Base-by-base conservation (phyloP, 2,888 invertebrate species). In the Drosophila mimica region DNA sequence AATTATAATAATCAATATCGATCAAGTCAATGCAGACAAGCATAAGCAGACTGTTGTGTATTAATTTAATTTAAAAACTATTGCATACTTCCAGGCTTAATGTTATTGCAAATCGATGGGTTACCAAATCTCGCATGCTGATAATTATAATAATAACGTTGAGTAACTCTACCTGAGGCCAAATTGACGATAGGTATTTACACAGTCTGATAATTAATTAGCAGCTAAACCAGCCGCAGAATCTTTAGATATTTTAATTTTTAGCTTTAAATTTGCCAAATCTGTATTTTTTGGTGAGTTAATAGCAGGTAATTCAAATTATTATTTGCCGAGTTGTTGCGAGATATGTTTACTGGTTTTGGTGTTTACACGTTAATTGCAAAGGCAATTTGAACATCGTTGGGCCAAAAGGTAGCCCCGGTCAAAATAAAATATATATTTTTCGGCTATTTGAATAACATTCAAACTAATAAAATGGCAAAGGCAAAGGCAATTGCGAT, bases 61-160 rank as follows among this genome's bases (percentile, higher is more conserved):
- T 43, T 0, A 5, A 20, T 13, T 0, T 20, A 11, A 46, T 1
- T 31, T 15, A 25, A 20, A 53, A 53, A 4, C 17, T 30, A 25
- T 56, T 56, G 61, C 61, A 56, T 61, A 61, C 56, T 61, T 56
- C 0, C 4, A 33, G 61, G 61, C 15, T 9, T 33, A n/a, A 13
- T 13, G 3, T 15, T 3, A 33, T 31, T 1, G 5, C 1, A 56
- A 30, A 51, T 13, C 4, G 6, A n/a, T 3, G 9, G 11, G 30
- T n/a, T 6, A 1, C 4, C n/a, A 31, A 30, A 17, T 6, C 11
- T 30, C 0, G n/a, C 30, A 11, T n/a, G 4, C 6, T n/a, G 51
- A n/a, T 31, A 6, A n/a, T 30, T 30, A 28, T 30, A 25, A 17
- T 30, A 9, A 28, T 17, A 30, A 20, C 20, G 11, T 15, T 25